These are phyloP conservation scores for Euura saliciscinereae DNA, from an alignment of 1,140 invertebrate genomes.

Conservation along the genomic window DNA sequence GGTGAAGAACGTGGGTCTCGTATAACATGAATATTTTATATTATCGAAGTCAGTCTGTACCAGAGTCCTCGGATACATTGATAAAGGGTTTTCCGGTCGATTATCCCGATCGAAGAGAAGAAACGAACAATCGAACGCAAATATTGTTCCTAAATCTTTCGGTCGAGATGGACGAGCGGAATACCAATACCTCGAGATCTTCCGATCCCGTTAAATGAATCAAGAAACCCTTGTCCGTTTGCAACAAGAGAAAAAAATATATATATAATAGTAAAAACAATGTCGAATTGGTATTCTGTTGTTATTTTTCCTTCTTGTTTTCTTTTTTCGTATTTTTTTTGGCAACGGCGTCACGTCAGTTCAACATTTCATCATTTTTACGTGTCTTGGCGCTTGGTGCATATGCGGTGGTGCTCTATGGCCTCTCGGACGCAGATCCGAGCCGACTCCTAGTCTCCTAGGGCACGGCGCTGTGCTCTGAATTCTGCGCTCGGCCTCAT, in stretches of 20 bases:
- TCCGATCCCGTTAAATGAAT: background rate
- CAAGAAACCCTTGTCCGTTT: background rate
- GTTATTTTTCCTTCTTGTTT: background rate
- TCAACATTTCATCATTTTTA: background rate
- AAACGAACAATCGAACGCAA: background rate
- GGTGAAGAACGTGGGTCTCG: background rate
- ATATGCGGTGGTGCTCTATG: background rate
- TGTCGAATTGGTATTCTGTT: conserved; percentile 1
- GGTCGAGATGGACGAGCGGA: background rate
- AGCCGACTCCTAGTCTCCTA: background rate
- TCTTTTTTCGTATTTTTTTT: background rate
- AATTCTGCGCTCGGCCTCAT: conserved; percentile 52
- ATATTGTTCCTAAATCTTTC: background rate
- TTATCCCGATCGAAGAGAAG: background rate
- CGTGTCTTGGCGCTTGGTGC: background rate
- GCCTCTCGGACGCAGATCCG: background rate
- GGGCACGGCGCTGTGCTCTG: conserved; percentile 30
- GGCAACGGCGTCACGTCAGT: background rate
- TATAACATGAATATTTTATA: conserved; percentile 6
- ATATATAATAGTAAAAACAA: background rate
- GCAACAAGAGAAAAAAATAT: background rate
- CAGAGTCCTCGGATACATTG: background rate
- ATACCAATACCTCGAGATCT: background rate
- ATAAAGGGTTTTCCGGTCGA: background rate
- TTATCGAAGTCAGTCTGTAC: background rate